Percentiles rank a stretch among this genome's conserved stretches.
These are phyloP conservation scores for Dicerorhinus sumatrensis DNA, from an alignment of 2,113 vertebrate genomes.

Conservation along the genomic window DNA sequence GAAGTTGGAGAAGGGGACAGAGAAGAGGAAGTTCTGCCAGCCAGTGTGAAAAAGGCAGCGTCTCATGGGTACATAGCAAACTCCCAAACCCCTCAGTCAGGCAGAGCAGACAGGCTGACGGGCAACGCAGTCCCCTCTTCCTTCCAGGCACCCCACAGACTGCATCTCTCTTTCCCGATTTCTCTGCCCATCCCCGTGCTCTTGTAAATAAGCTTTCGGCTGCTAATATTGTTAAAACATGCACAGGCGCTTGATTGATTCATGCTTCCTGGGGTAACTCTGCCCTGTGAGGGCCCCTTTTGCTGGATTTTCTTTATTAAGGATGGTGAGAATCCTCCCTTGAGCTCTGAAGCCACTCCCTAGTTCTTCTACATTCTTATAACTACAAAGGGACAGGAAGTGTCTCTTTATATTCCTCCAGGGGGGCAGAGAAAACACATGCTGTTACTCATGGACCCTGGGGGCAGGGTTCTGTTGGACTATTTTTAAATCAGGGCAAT, in stretches of 20 bases:
- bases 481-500: constrained; percentile 44
- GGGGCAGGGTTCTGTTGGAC: neutral
- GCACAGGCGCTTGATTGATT: neutral
- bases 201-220: neutral
- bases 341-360: neutral
- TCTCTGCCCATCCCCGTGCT: too few species aligned
- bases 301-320: constrained; percentile 22
- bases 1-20: neutral
- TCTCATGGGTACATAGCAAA: neutral
- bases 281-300: neutral
- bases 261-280: neutral
- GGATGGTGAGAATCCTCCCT: neutral
- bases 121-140: accelerated
- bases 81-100: neutral
- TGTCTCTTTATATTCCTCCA: neutral
- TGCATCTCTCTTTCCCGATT: neutral
- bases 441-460: neutral
- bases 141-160: neutral
- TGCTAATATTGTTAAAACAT: neutral
- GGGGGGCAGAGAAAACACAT: constrained; percentile 5
- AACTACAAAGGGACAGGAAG: constrained; percentile 58
- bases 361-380: neutral
- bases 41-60: neutral
- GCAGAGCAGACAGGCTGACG: neutral
- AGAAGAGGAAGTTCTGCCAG: neutral